A percentile compares a stretch with the other conserved stretches of the same genome.
phyloP scores from a whole-genome alignment of 1,140 invertebrate species.

The Heterodera schachtii region DNA sequence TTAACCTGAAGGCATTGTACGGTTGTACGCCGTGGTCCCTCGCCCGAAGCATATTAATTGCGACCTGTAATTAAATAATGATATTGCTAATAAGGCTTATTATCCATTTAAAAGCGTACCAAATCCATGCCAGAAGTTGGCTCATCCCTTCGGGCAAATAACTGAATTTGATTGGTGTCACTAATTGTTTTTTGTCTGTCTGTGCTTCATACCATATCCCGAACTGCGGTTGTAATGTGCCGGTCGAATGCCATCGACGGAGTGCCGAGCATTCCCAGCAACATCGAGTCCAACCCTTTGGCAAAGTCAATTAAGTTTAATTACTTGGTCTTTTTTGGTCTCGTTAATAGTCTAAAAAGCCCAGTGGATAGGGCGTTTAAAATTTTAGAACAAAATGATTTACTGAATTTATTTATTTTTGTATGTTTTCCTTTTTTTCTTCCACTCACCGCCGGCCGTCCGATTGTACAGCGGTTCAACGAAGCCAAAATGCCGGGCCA shows the following conservation, averaged over 20 bases:
- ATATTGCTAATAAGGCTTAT: conserved; percentile 28
- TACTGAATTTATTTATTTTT: neutral
- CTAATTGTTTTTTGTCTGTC: neutral
- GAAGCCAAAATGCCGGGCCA: conserved; percentile 52
- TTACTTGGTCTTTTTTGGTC: no score
- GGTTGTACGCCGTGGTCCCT: conserved; percentile 73
- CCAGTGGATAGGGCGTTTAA: no score
- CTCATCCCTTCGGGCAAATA: conserved; percentile 51
- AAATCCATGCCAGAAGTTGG: conserved; percentile 51
- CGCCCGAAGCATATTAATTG: conserved; percentile 69
- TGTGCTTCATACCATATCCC: conserved; percentile 42
- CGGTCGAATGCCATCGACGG: conserved; percentile 61
- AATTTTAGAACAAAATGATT: no score
- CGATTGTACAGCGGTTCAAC: conserved; percentile 54
- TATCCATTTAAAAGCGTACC: neutral
- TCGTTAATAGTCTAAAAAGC: no score
- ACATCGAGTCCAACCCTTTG: conserved; percentile 45
- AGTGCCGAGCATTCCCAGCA: conserved; percentile 59
- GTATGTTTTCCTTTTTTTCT: neutral
- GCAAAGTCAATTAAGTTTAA: neutral
- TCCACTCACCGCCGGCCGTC: conserved; percentile 43
- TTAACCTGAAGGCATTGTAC: conserved; percentile 72
- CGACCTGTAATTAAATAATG: conserved; percentile 52
- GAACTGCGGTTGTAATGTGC: conserved; percentile 55
- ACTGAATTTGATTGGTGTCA: neutral